Conservation (phyloP, 1,140 invertebrate genomes). For the Bombus breviceps region DNA sequence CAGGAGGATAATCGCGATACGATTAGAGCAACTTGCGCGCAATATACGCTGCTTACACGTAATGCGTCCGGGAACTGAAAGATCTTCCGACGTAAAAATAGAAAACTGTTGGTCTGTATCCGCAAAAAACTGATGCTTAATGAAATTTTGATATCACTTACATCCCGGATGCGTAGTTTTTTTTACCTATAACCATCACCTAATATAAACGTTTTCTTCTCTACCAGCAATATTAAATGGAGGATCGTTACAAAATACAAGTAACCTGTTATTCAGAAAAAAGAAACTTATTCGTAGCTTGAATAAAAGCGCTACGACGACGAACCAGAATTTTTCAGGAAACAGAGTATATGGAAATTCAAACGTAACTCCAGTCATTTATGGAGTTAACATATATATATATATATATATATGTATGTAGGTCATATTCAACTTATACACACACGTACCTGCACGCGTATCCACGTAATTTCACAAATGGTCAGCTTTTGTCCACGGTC, state of each 20-base stretch:
- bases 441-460: not conserved
- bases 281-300: not conserved
- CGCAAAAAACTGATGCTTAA: slow-evolving; percentile 4
- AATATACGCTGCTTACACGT: too few species aligned
- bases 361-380: not conserved
- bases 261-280: not conserved
- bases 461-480: slow-evolving; percentile 62
- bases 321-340: slow-evolving; percentile 9
- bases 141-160: slow-evolving; percentile 10
- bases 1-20: not conserved
- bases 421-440: slow-evolving; percentile 14
- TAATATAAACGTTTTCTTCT: not conserved
- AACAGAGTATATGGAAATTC: not conserved
- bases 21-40: not conserved
- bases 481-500: slow-evolving; percentile 45
- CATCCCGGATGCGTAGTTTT: not conserved
- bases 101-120: not conserved
- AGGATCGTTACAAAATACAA: not conserved
- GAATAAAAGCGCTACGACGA: not conserved
- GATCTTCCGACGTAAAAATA: not conserved
- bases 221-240: too few species aligned
- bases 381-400: not conserved
- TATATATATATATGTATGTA: slow-evolving; percentile 2
- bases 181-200: not conserved
- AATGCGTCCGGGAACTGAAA: not conserved